Evolutionary conservation across 2,888 invertebrate genomes (phyloP), one percentile per base, ranked within the genome.

Genomic region (Xestobium rufovillosum): DNA sequence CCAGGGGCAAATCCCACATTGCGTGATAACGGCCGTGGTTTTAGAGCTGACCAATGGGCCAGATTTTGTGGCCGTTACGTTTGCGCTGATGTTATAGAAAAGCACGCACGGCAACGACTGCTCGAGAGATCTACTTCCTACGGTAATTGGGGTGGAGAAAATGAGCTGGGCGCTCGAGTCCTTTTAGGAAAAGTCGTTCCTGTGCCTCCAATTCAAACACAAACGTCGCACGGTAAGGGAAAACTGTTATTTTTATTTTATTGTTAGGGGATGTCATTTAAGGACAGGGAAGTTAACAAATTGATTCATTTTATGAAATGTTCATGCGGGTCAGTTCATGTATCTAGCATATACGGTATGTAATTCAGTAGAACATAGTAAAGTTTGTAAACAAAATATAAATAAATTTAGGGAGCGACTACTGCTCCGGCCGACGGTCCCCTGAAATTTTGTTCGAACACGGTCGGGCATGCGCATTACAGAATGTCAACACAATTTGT

Each of bases 21-120:
- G 44, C 67, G 78, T 31, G 83, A 83, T 59, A 70, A 73, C 47
- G 79, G 81, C 1, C 69, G 82, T 31, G 77, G 79, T 9, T 63
- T 82, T 28, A 70, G 79, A 39, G 80, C 84, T 0, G 78, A 80
- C 50, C 81, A 83, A 59, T 84, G 83, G 83, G 83, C 83, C 2
- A 65, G 77, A 45, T 80, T 76, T 58, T 83, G 82, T 55, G 81
- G 83, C 8, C 70, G 83, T 28, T 73, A 78, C 55, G 71, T 76
- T 23, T 80, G 80, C 53, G 78, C 81, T 2, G 80, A 82, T 53
- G 74, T 80, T 44, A 82, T 84, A 45, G 78, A 79, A 48, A 77
- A 78, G 53, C 75, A 76, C 55, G 72, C 75, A 3, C 66, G 75
- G 38, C 72, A 73, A 49, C 64, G 72, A 36, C 63, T 76, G 2